phyloP scores from a whole-genome alignment of 2,888 invertebrate species.

The Drosophila emarginata region DNA sequence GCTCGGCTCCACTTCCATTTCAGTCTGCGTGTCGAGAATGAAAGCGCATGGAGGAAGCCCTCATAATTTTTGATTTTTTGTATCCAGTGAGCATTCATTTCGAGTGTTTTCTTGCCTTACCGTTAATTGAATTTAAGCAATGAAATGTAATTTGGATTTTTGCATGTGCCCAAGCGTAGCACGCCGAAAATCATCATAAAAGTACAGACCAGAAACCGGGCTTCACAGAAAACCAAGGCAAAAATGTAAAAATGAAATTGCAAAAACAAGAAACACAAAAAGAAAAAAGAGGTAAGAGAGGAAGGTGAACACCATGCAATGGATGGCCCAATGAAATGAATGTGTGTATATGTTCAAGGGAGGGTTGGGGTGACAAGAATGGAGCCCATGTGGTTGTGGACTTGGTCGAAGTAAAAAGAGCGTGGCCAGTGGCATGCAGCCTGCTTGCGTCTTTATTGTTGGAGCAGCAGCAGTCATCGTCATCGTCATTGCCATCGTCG shows the following conservation, averaged over 20 bases:
- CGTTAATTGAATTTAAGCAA: conserved; percentile 73
- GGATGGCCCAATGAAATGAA: conserved; percentile 44
- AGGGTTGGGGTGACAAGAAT: not conserved
- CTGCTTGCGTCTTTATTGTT: conserved; percentile 72
- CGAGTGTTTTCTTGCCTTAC: conserved; percentile 38
- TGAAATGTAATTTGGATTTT: conserved; percentile 74
- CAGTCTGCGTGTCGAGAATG: conserved; percentile 40
- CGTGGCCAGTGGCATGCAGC: conserved; percentile 70
- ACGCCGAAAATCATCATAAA: conserved; percentile 46
- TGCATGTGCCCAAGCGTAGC: conserved; percentile 67
- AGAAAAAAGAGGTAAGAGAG: conserved; percentile 23
- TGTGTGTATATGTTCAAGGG: conserved; percentile 16
- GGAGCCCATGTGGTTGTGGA: conserved; percentile 27
- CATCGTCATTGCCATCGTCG: conserved; percentile 27
- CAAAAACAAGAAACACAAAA: conserved; percentile 57
- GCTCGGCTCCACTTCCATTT: conserved; percentile 13
- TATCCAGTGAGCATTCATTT: conserved; percentile 18
- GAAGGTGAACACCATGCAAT: conserved; percentile 69
- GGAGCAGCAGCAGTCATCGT: conserved; percentile 40
- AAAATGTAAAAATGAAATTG: conserved; percentile 54
- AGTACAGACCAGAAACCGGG: conserved; percentile 4
- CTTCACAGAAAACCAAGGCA: conserved; percentile 15
- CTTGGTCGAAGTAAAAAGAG: conserved; percentile 32
- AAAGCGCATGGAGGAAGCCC: conserved; percentile 43
- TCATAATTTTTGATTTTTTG: conserved; percentile 31